Evolutionary conservation across 2,113 vertebrate genomes (phyloP), one percentile per base, ranked within the genome.

Genomic region (Speoplatyrhinus poulsoni): DNA sequence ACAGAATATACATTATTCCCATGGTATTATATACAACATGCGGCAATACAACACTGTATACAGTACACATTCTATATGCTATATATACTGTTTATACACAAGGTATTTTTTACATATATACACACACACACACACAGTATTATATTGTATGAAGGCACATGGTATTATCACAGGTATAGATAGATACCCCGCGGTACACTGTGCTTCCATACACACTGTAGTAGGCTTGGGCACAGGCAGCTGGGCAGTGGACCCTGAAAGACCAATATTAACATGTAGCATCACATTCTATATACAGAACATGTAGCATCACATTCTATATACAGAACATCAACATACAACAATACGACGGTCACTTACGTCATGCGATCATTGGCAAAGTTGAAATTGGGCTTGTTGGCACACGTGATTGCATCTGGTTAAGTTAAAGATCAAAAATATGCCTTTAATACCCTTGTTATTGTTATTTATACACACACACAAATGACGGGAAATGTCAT

Each of bases 171-270:
- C 1, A 68, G 32, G 46, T 9, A 2, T 10, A 19, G 1, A 11
- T 13, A 65, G 59, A 19, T 56, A 94, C 93, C 81, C 90, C 93
- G 0, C 92, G 84, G 72, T 94, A 94, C 0, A 77, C 69, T 1
- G 68, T 1, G 0, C 89, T 83, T 57, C 93, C 93, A 1, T 75
- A 93, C 60, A 93, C 89, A 0, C 0, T 62, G 71, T 94, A 92
- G 4, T 55, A 3, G 3, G 16, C 33, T 0, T 26, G 32, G 13
- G 85, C 85, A 64, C 93, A 94, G 10, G 72, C 80, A 33, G 92
- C 90, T n/a, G 90, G 90, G 66, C 93, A 94, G 63, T 93, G 92
- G 48, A 94, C 87, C 1, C 93, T 94, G 69, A 59, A 77, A 76
- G 4, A 82, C 11, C 60, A 15, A 33, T 49, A n/a, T 9, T 2